These are phyloP conservation scores for Polyommatus iphigenia DNA, from an alignment of 2,888 invertebrate species.

Conservation along the genomic window DNA sequence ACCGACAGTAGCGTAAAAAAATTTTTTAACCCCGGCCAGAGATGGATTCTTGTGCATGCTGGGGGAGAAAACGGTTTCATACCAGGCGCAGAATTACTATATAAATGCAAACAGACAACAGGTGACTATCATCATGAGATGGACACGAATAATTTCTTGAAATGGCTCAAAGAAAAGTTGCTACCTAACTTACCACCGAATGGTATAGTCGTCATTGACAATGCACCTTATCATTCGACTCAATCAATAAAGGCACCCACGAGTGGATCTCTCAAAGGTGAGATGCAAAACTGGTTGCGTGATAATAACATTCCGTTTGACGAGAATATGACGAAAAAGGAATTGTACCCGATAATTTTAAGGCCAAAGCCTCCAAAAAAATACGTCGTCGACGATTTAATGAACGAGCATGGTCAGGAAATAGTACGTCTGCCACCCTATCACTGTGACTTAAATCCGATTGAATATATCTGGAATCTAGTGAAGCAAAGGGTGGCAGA, in stretches of 20 bases:
- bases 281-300: slow-evolving; percentile 41
- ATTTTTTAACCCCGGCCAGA: slow-evolving; percentile 34
- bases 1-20: slow-evolving; percentile 34
- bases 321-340: slow-evolving; percentile 39
- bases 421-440: too few relatives aligned
- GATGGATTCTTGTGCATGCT: slow-evolving; percentile 34
- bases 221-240: slow-evolving; percentile 37
- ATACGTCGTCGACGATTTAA: too few relatives aligned
- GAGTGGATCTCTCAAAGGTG: slow-evolving; percentile 26
- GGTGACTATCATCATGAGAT: slow-evolving; percentile 32
- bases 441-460: too few relatives aligned
- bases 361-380: not conserved
- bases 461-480: too few relatives aligned
- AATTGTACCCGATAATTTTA: slow-evolving; percentile 31
- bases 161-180: slow-evolving; percentile 43
- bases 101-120: not conserved
- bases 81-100: not conserved
- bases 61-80: too few relatives aligned
- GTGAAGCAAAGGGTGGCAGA: too few relatives aligned
- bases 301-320: slow-evolving; percentile 38
- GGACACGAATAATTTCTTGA: slow-evolving; percentile 38
- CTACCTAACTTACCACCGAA: slow-evolving; percentile 43
- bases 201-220: slow-evolving; percentile 35
- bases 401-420: too few relatives aligned
- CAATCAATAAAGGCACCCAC: slow-evolving; percentile 32